phyloP scores from a whole-genome alignment of 2,888 invertebrate species.

The Caenorhabditis sp. region DNA sequence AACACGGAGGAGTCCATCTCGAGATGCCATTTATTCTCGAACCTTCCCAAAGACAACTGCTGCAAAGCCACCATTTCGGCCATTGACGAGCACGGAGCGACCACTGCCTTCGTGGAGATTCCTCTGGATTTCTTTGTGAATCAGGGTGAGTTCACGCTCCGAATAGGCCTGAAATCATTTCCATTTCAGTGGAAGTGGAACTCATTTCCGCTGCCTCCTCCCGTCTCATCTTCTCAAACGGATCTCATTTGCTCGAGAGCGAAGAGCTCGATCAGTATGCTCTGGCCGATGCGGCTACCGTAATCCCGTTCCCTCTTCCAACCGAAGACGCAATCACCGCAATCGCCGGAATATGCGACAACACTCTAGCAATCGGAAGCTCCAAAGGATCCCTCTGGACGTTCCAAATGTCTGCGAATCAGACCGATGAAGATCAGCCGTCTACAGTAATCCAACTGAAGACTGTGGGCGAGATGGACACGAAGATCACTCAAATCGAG shows the following conservation, averaged over 20 bases:
- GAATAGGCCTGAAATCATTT: no score
- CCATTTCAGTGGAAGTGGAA: conserved; percentile 45
- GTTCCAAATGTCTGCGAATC: conserved; percentile 48
- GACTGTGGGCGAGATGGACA: conserved; percentile 48
- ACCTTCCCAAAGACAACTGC: conserved; percentile 69
- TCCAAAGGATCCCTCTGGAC: conserved; percentile 50
- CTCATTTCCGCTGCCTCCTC: conserved; percentile 31
- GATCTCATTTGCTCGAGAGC: conserved; percentile 65
- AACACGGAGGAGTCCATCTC: conserved; percentile 55
- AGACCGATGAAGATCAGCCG: conserved; percentile 41
- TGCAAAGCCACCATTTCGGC: conserved; percentile 65
- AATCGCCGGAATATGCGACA: conserved; percentile 47
- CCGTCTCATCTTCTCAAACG: conserved; percentile 71
- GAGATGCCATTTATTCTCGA: conserved; percentile 67
- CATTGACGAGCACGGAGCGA: conserved; percentile 49
- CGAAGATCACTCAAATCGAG: conserved; percentile 54
- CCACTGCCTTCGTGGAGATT: conserved; percentile 36
- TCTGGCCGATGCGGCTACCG: conserved; percentile 64
- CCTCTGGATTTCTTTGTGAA: conserved; percentile 49
- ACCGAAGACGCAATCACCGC: conserved; percentile 67
- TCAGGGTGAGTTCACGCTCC: conserved; percentile 17
- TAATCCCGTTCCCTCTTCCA: conserved; percentile 65
- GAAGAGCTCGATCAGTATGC: conserved; percentile 69
- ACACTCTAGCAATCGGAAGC: conserved; percentile 46
- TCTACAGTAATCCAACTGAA: conserved; percentile 50